Evolutionary conservation across 2,797 vertebrate species (phyloP).

Genomic region (Alauda arvensis): DNA sequence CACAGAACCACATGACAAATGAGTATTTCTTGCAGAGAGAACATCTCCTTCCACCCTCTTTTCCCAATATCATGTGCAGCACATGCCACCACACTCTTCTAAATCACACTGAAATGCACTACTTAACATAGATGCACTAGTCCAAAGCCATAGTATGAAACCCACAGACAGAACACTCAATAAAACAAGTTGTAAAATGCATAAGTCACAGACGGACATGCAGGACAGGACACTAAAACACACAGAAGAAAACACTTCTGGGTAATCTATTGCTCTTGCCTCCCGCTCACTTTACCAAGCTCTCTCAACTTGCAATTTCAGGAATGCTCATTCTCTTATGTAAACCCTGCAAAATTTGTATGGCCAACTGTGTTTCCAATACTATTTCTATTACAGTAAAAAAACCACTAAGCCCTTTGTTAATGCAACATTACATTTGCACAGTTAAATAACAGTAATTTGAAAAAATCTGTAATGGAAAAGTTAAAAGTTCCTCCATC

Average conservation of each 20-base stretch:
- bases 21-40: conserved; percentile 52
- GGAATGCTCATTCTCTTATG: conserved; percentile 1
- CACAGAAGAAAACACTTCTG: neutral
- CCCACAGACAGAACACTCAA: neutral
- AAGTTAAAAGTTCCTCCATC: conserved; percentile 41
- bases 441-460: conserved; percentile 56
- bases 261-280: neutral
- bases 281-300: neutral
- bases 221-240: neutral
- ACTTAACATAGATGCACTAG: neutral
- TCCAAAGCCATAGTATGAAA: neutral
- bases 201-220: neutral
- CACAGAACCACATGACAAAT: conserved; percentile 67
- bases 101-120: conserved; percentile 8
- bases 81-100: neutral
- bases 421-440: conserved; percentile 51
- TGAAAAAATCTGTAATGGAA: conserved; percentile 47
- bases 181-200: neutral
- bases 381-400: conserved; percentile 39
- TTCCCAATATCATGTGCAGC: neutral
- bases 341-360: conserved; percentile 44
- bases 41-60: conserved; percentile 30
- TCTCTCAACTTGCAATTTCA: neutral
- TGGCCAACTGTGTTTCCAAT: conserved; percentile 27
- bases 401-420: neutral